A percentile compares a stretch with the other conserved stretches of the same genome.
Conservation (phyloP, 1,140 invertebrate genomes). For the Radopholus similis region DNA sequence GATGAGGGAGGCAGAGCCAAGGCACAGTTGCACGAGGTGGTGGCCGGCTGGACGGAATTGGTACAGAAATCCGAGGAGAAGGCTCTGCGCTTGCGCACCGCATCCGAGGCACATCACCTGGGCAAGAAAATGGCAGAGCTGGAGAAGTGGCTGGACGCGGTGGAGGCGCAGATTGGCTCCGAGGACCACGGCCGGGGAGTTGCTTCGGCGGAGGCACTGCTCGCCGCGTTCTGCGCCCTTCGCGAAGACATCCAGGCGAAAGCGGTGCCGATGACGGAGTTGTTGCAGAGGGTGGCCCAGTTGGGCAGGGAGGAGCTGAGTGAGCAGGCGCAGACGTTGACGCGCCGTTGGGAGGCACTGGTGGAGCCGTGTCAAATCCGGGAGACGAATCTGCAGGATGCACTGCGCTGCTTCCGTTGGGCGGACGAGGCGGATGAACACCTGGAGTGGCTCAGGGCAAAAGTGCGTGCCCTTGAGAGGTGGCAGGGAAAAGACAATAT, state of each 20-base stretch:
- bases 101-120: conserved; percentile 73
- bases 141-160: conserved; percentile 81
- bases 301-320: conserved; percentile 72
- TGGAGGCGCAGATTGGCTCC: conserved; percentile 75
- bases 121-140: conserved; percentile 80
- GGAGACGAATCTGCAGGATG: conserved; percentile 81
- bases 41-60: conserved; percentile 2
- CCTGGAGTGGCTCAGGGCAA: conserved; percentile 93
- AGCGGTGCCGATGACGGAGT: conserved; percentile 35
- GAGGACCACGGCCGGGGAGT: conserved; percentile 78
- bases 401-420: conserved; percentile 77
- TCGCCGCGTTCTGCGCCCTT: conserved; percentile 64
- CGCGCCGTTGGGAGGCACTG: conserved; percentile 72
- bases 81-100: conserved; percentile 38
- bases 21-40: conserved; percentile 19
- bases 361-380: conserved; percentile 83
- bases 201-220: conserved; percentile 74
- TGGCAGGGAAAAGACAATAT: not conserved
- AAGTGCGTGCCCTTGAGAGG: conserved; percentile 80
- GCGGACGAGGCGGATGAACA: conserved; percentile 87
- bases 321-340: conserved; percentile 63
- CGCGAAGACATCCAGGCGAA: conserved; percentile 46
- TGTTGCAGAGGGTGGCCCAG: conserved; percentile 65
- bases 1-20: conserved; percentile 9
- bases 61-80: conserved; percentile 43